phyloP scores from a whole-genome alignment of 2,888 invertebrate species.

The Drosophila colorata region DNA sequence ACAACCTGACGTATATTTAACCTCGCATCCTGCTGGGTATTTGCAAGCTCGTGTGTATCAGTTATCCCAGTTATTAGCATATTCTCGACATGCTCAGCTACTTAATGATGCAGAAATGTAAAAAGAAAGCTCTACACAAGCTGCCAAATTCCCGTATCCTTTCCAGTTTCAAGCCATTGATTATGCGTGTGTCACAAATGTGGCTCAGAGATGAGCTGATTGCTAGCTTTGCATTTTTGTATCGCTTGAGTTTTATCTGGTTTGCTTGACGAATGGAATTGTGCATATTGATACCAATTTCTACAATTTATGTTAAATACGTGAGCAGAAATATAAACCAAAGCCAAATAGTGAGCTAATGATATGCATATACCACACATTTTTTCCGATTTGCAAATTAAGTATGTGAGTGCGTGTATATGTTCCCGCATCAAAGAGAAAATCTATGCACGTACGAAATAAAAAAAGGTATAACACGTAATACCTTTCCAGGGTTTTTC shows the following conservation, averaged over 20 bases:
- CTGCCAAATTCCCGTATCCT: constrained; percentile 33
- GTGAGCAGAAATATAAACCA: constrained; percentile 49
- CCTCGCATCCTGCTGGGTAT: constrained; percentile 16
- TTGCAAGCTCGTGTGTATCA: constrained; percentile 23
- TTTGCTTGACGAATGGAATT: constrained; percentile 52
- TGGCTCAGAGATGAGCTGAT: constrained; percentile 26
- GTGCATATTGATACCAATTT: constrained; percentile 50
- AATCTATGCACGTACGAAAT: neutral
- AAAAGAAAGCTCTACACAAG: constrained; percentile 7
- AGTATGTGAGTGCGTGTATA: neutral
- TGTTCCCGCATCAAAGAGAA: neutral
- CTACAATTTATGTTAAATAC: constrained; percentile 64
- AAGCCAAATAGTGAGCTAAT: constrained; percentile 11
- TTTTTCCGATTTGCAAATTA: constrained; percentile 2
- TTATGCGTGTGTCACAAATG: constrained; percentile 42
- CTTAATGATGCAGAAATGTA: constrained; percentile 61
- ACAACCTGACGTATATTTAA: constrained; percentile 31
- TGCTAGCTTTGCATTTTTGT: constrained; percentile 43
- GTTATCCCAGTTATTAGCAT: constrained; percentile 51
- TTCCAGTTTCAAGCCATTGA: constrained; percentile 51
- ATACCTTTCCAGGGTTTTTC: neutral
- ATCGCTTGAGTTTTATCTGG: constrained; percentile 18
- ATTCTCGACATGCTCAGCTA: constrained; percentile 56
- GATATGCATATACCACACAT: constrained; percentile 3
- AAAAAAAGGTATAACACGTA: constrained; percentile 22